These are phyloP conservation scores for Zoanthus sociatus DNA, from an alignment of 92 coral and sea anemone species.

Conservation along the genomic window DNA sequence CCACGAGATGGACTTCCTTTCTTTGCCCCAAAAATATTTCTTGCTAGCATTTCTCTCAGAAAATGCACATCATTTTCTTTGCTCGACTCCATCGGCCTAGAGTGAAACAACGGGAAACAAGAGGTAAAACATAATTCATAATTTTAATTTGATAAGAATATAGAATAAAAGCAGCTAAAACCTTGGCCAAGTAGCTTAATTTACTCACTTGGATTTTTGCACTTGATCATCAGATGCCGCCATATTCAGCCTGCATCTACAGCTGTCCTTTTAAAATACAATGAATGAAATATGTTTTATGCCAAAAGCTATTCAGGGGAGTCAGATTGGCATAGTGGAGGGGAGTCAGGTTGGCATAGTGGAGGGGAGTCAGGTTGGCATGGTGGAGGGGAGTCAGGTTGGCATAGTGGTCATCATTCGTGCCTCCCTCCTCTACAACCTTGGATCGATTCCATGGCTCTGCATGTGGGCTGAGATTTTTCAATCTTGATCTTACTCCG, in stretches of 20 bases:
- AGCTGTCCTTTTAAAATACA: conserved; percentile 49
- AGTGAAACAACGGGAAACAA: conserved; percentile 18
- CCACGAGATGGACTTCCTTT: conserved; percentile 31
- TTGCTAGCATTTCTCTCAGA: conserved; percentile 42
- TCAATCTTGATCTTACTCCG: too few species aligned
- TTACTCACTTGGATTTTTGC: conserved; percentile 14
- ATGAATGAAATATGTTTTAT: conserved; percentile 38
- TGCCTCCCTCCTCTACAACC: too few species aligned
- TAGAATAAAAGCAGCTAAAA: conserved; percentile 35
- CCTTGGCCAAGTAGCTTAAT: conserved; percentile 3
- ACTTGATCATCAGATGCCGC: conserved; percentile 19
- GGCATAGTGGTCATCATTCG: too few species aligned
- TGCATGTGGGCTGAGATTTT: too few species aligned
- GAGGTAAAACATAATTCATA: conserved; percentile 1
- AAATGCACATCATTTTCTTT: conserved; percentile 40
- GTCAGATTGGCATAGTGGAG: too few species aligned
- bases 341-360: too few species aligned
- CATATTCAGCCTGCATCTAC: not conserved
- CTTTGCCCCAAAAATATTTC: conserved; percentile 48
- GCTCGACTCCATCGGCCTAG: conserved; percentile 51
- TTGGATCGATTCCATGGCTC: too few species aligned
- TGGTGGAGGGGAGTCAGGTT: too few species aligned
- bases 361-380: too few species aligned
- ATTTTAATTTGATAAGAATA: conserved; percentile 12
- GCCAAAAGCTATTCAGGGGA: conserved; percentile 33